Conservation (phyloP, 2,113 vertebrate species). For the Pterocles burchelli region DNA sequence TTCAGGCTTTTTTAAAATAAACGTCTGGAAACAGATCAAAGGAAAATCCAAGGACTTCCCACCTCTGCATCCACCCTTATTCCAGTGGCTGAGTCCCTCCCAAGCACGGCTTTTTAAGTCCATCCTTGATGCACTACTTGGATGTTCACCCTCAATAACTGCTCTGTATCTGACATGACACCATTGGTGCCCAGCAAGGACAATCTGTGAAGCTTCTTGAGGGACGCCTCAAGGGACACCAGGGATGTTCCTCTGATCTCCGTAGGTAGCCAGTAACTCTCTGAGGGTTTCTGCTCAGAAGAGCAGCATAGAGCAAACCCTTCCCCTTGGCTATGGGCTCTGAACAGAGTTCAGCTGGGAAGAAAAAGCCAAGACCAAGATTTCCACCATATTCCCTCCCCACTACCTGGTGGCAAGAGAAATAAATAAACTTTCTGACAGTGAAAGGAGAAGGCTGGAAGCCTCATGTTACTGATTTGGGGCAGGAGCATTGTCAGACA, state of each 20-base stretch:
- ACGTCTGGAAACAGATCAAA: not conserved
- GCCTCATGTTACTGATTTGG: not conserved
- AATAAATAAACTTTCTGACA: not conserved
- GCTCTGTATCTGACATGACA: accelerated
- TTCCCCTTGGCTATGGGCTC: not conserved
- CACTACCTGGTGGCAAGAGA: not conserved
- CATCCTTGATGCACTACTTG: not conserved
- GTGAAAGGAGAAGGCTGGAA: not conserved
- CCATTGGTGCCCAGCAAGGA: not conserved
- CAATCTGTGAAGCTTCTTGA: not conserved
- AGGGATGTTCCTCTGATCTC: not conserved
- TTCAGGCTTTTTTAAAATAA: not conserved
- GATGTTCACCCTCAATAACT: not conserved
- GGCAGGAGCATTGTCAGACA: not conserved
- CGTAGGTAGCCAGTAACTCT: not conserved
- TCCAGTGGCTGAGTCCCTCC: not conserved
- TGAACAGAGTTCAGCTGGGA: not conserved
- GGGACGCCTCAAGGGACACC: not conserved
- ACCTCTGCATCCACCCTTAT: not conserved
- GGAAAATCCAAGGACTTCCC: not conserved
- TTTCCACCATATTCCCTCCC: not conserved
- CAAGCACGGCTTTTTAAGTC: not conserved
- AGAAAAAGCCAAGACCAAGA: not conserved
- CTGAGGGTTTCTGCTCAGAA: not conserved
- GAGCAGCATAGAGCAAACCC: not conserved